Evolutionary conservation across 2,113 vertebrate species (phyloP), one percentile per base, ranked within the genome.

Genomic region (Daubentonia madagascariensis): DNA sequence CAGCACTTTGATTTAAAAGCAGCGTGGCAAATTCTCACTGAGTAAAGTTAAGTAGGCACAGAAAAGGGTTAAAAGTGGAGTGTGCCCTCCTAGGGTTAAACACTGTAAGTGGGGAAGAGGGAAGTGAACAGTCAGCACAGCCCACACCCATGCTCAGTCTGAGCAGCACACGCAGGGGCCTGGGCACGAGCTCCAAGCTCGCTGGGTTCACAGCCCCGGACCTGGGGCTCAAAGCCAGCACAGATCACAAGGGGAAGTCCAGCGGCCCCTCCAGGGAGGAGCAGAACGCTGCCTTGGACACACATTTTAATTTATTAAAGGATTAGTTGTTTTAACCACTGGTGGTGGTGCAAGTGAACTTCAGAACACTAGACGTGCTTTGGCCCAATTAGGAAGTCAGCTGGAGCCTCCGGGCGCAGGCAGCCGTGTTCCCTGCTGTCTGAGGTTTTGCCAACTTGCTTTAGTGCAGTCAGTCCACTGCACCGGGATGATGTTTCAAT

Each of bases 401-500:
- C 85, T 57, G 73, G 65, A 54, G 92, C 83, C 96, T 78, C 75
- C 52, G 0, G 23, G 89, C 14, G 0, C 8, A 28, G 93, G 91
- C 95, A 61, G 96, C 79, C 81, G 0, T 1, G 91, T 32, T 28
- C 54, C 85, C 93, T 94, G 78, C 87, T 89, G 96, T 97, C 96
- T 95, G 94, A 96, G 50, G 84, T 90, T 59, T 88, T 98, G 97
- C 97, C 94, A 96, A 10, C 86, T 73, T 61, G 80, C 96, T 95
- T 97, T 70, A 97, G 79, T 68, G 92, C 67, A n/a, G 52, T 75
- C 97, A 87, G 89, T 92, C 80, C 3, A 3, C 73, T 54, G 86
- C 93, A 79, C 76, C 1, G 48, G 84, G 48, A 80, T 96, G 94
- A 95, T 98, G 97, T 95, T 97, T 96, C 92, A 97, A 78, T 91